Evolutionary conservation across 2,113 vertebrate genomes (phyloP).

Genomic region (Helogale parvula): DNA sequence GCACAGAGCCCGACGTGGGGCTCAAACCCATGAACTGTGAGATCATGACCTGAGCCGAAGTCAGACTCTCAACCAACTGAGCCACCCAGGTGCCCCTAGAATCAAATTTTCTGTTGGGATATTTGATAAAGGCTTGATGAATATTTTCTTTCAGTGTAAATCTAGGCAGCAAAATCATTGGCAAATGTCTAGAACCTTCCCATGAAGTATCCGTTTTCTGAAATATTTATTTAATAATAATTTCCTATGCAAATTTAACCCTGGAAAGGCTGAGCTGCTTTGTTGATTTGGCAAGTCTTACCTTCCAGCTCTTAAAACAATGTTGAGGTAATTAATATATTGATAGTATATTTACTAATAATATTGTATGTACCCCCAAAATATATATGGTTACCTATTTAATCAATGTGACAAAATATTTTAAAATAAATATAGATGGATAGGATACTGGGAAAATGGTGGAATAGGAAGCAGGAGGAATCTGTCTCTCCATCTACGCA

Average conservation of each 20-base stretch:
- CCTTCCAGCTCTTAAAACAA: not conserved
- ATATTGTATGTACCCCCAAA: not conserved
- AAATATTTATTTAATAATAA: not conserved
- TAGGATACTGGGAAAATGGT: not conserved
- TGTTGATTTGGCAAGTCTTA: not conserved
- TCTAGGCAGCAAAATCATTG: not conserved
- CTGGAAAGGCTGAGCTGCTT: not conserved
- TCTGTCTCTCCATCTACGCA: not conserved
- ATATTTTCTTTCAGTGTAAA: not conserved
- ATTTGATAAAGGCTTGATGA: not conserved
- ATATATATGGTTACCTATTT: not conserved
- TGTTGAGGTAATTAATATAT: not conserved
- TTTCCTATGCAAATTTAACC: not conserved
- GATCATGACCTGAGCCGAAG: no score
- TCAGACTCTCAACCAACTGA: no score
- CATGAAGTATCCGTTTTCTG: not conserved
- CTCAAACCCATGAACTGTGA: no score
- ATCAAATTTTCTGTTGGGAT: not conserved
- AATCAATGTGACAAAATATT: constrained; percentile 11
- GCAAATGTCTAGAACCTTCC: not conserved
- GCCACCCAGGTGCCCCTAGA: not conserved
- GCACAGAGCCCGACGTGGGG: no score
- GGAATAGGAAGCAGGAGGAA: not conserved
- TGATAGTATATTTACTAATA: not conserved
- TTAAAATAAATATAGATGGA: not conserved